These are phyloP conservation scores for Helleia helle DNA, from an alignment of 2,888 invertebrate species.

Conservation along the genomic window DNA sequence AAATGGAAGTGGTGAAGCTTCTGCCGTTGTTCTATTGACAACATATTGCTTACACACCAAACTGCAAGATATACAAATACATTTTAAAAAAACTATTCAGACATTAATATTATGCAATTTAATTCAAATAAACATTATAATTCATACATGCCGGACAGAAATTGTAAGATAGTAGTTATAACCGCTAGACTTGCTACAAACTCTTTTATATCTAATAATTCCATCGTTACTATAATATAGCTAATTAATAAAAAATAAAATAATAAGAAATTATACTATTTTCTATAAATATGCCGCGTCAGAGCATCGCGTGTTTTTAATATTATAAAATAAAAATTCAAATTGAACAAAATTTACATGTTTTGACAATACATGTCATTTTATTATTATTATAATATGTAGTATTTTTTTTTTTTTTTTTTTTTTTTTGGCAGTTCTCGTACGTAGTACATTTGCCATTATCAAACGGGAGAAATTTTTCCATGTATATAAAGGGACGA, in stretches of 20 bases:
- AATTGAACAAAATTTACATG: too few species aligned
- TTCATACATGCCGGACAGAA: constrained; percentile 89
- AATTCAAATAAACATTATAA: constrained; percentile 10
- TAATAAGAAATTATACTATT: constrained; percentile 5
- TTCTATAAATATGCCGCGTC: background rate
- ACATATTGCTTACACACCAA: constrained; percentile 85
- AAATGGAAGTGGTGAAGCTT: constrained; percentile 84
- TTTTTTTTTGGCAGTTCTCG: too few species aligned
- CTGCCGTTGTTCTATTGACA: constrained; percentile 82
- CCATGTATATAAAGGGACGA: too few species aligned
- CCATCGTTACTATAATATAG: constrained; percentile 28
- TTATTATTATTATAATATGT: too few species aligned
- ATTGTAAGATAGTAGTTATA: constrained; percentile 85
- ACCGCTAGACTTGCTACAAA: constrained; percentile 73
- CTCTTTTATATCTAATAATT: constrained; percentile 31
- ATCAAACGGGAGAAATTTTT: too few species aligned
- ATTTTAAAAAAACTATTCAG: constrained; percentile 4
- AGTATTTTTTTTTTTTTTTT: too few species aligned
- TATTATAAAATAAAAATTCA: too few species aligned
- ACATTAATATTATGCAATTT: background rate
- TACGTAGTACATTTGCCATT: too few species aligned
- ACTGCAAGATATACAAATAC: constrained; percentile 51
- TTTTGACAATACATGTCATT: too few species aligned
- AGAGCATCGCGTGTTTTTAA: background rate
- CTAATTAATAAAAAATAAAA: too few species aligned